Conservation (phyloP, 2,888 invertebrate genomes). For the Lamellibrachia satsuma region DNA sequence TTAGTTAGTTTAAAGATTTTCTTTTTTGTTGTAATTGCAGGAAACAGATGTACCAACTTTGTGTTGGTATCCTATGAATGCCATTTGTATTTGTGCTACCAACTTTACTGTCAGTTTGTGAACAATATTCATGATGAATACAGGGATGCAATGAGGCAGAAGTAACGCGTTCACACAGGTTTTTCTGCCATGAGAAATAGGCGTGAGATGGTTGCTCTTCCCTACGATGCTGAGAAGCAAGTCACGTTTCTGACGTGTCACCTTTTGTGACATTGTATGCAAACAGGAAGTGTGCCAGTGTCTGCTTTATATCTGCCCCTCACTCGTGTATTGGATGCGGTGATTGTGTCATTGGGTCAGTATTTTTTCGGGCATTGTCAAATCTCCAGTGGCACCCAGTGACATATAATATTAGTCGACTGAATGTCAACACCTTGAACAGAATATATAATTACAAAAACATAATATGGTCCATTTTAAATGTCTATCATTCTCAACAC, state of each 20-base stretch:
- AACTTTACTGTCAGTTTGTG: not conserved
- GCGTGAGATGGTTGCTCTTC: not conserved
- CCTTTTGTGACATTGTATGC: not conserved
- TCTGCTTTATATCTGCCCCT: not conserved
- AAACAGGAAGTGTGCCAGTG: not conserved
- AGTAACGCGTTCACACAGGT: not conserved
- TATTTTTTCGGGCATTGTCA: not conserved
- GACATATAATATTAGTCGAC: too few species aligned
- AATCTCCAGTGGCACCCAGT: too few species aligned
- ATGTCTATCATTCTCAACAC: too few species aligned
- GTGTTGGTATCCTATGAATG: not conserved
- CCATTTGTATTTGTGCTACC: not conserved
- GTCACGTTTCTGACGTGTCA: not conserved
- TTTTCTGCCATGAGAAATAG: not conserved
- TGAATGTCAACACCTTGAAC: too few species aligned
- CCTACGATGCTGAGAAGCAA: not conserved
- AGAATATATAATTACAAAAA: too few species aligned
- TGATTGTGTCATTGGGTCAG: not conserved
- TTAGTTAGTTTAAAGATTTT: too few species aligned
- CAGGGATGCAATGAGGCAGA: not conserved
- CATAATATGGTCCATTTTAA: too few species aligned
- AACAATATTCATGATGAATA: not conserved
- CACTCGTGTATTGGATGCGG: not conserved
- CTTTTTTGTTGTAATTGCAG: too few species aligned
- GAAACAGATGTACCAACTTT: too few species aligned